phyloP scores from a whole-genome alignment of 2,888 invertebrate species.

The Phortica okadai region DNA sequence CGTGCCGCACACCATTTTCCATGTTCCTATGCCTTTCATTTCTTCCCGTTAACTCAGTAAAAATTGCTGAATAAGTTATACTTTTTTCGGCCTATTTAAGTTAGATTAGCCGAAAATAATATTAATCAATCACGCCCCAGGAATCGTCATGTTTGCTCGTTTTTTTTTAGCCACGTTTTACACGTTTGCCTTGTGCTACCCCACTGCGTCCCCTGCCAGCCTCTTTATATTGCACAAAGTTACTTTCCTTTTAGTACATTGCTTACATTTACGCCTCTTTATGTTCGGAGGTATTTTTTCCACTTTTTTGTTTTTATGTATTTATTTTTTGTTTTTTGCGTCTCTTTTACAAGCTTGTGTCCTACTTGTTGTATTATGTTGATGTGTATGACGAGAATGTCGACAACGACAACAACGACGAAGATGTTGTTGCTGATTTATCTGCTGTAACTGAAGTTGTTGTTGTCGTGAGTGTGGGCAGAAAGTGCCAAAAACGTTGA shows the following conservation, averaged over 20 bases:
- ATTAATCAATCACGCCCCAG: constrained; percentile 69
- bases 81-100: constrained; percentile 64
- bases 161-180: constrained; percentile 2
- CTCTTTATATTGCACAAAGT: constrained; percentile 61
- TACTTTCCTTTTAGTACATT: not conserved
- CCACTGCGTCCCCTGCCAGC: constrained; percentile 44
- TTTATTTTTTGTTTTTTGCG: not conserved
- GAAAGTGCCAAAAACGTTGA: not conserved
- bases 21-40: not conserved
- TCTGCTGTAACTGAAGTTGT: not conserved
- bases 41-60: constrained; percentile 37
- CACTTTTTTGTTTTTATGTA: not conserved
- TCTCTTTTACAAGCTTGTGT: not conserved
- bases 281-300: not conserved
- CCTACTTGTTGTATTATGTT: constrained; percentile 14
- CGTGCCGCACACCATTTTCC: constrained; percentile 48
- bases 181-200: constrained; percentile 7
- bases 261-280: constrained; percentile 23
- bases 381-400: not conserved
- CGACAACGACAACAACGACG: not conserved
- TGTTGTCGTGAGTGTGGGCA: not conserved
- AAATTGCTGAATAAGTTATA: constrained; percentile 67
- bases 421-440: not conserved
- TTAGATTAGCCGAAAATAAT: constrained; percentile 70
- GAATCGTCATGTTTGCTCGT: constrained; percentile 47